Percentiles rank a stretch among this genome's conserved stretches.
Conservation (phyloP, 1,140 invertebrate species). For the Aphidius gifuensis region DNA sequence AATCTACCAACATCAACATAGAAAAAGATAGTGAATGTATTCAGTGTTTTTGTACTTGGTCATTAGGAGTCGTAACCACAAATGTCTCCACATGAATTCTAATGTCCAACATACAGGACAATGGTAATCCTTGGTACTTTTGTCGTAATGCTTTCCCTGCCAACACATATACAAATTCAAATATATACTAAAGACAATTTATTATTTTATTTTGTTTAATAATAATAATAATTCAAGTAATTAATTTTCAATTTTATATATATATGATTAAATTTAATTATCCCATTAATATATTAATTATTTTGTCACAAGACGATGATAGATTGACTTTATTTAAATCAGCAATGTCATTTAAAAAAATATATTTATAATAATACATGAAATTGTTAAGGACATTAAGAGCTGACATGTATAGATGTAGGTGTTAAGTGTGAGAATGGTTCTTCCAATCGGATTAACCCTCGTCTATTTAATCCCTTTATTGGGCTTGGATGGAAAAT, state of each 20-base stretch:
- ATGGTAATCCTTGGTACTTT: slow-evolving; percentile 39
- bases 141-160: background rate
- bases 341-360: slow-evolving; percentile 16
- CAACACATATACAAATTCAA: no score
- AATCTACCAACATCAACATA: no score
- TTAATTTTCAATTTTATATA: no score
- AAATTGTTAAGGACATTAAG: background rate
- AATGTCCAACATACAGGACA: slow-evolving; percentile 36
- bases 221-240: no score
- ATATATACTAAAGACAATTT: no score
- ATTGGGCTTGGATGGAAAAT: slow-evolving; percentile 45
- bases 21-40: no score
- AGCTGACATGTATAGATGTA: slow-evolving; percentile 18
- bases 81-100: slow-evolving; percentile 56
- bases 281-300: no score
- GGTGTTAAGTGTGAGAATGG: slow-evolving; percentile 35
- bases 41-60: slow-evolving; percentile 45
- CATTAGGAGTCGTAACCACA: slow-evolving; percentile 52
- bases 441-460: slow-evolving; percentile 51
- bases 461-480: slow-evolving; percentile 53
- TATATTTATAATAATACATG: background rate
- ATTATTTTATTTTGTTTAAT: no score
- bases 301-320: background rate
- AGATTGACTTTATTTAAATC: background rate
- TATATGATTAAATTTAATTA: no score